Conservation (phyloP, 1,140 invertebrate species). For the Megalopta genalis region DNA sequence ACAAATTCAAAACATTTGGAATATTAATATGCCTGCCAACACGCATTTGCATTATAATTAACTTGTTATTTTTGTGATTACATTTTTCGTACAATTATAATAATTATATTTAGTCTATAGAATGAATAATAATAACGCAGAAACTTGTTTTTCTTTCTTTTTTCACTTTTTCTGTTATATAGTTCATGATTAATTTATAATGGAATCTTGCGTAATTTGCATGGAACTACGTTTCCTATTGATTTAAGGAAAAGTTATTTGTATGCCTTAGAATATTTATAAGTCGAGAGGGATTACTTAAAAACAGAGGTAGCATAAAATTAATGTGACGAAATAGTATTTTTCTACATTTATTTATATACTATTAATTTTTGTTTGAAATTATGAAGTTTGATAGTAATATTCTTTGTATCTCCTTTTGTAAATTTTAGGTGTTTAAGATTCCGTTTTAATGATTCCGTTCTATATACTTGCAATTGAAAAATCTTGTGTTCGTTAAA, state of each 20-base stretch:
- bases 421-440: not conserved
- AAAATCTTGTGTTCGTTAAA: constrained; percentile 12
- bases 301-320: not conserved
- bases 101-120: constrained; percentile 34
- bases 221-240: constrained; percentile 34
- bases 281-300: not conserved
- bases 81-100: constrained; percentile 45
- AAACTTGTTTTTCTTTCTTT: constrained; percentile 22
- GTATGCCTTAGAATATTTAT: constrained; percentile 10
- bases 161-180: constrained; percentile 27
- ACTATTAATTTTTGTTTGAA: not conserved
- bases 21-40: constrained; percentile 39
- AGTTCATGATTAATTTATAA: constrained; percentile 34
- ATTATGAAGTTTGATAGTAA: not conserved
- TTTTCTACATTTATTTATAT: constrained; percentile 34
- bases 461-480: not conserved
- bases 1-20: constrained; percentile 22
- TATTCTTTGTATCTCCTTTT: not conserved
- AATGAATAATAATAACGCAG: constrained; percentile 27
- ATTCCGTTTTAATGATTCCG: not conserved
- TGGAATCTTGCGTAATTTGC: constrained; percentile 29
- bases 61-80: constrained; percentile 46
- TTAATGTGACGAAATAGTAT: constrained; percentile 17
- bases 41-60: constrained; percentile 54
- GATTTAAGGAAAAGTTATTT: constrained; percentile 12